Percentiles rank a stretch among this genome's conserved stretches.
These are phyloP conservation scores for Psittacula cyanocephala DNA, from an alignment of 2,113 vertebrate species.

Conservation along the genomic window DNA sequence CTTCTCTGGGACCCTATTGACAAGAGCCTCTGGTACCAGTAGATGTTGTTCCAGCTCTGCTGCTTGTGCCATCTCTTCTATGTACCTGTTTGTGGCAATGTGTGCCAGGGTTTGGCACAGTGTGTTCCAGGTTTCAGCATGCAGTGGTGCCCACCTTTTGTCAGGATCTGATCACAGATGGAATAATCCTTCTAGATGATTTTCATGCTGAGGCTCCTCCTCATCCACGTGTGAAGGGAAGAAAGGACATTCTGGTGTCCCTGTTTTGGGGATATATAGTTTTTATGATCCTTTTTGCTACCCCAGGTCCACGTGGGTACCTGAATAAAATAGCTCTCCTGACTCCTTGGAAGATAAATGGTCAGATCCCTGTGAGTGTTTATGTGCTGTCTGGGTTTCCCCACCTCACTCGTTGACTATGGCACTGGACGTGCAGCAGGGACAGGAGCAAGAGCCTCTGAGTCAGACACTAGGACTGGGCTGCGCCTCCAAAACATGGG, in stretches of 20 bases:
- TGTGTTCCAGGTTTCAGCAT: fast-evolving
- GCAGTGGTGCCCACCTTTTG: neutral
- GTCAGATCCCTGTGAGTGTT: neutral
- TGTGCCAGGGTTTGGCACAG: neutral
- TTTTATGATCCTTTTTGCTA: neutral
- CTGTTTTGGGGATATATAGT: neutral
- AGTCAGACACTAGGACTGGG: no score
- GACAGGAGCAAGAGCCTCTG: neutral
- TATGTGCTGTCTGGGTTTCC: neutral
- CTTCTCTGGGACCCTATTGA: no score
- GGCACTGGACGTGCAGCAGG: fast-evolving
- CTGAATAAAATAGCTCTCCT: neutral
- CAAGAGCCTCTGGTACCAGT: fast-evolving
- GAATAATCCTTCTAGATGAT: neutral
- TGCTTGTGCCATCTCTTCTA: fast-evolving
- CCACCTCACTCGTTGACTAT: neutral
- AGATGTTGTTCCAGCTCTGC: neutral
- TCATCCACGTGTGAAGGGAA: neutral
- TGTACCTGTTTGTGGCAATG: fast-evolving
- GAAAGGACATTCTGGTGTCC: neutral
- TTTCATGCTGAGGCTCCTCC: neutral
- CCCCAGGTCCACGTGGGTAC: neutral
- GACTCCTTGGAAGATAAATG: neutral
- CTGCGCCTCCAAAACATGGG: neutral
- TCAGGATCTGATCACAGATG: no score